A percentile compares a stretch with the other conserved stretches of the same genome.
These are phyloP conservation scores for Acrocera orbiculus DNA, from an alignment of 2,888 invertebrate genomes.

Conservation along the genomic window DNA sequence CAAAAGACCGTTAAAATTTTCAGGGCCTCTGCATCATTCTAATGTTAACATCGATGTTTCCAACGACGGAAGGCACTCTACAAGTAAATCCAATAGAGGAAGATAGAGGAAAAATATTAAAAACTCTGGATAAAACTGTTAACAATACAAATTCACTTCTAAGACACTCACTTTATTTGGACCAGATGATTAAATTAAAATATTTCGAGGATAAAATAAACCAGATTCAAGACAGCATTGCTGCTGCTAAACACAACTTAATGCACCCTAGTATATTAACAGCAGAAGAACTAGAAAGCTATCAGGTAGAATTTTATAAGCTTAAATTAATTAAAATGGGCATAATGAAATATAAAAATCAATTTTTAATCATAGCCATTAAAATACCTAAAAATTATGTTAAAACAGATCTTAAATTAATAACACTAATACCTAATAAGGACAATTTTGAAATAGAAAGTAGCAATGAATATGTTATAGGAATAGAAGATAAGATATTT, in stretches of 20 bases:
- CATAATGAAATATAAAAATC: slow-evolving; percentile 3
- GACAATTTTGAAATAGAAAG: slow-evolving; percentile 1
- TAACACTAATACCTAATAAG: slow-evolving; percentile 3
- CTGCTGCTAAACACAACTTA: slow-evolving; percentile 9
- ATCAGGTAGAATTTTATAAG: no score
- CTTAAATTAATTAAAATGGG: slow-evolving; percentile 1
- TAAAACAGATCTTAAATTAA: slow-evolving; percentile 4
- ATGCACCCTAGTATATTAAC: no score
- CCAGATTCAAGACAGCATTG: slow-evolving; percentile 9
- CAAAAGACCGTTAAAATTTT: slow-evolving; percentile 10
- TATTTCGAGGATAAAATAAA: slow-evolving; percentile 10
- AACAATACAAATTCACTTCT: slow-evolving; percentile 6
- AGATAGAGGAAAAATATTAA: slow-evolving; percentile 1
- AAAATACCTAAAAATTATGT: slow-evolving; percentile 6
- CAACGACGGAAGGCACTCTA: not conserved
- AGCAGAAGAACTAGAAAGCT: no score
- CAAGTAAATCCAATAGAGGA: slow-evolving; percentile 2
- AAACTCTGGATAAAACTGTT: not conserved
- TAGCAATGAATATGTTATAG: slow-evolving; percentile 1
- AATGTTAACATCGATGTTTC: slow-evolving; percentile 1
- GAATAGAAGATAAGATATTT: slow-evolving; percentile 1
- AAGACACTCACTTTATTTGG: slow-evolving; percentile 5
- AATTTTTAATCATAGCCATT: slow-evolving; percentile 5
- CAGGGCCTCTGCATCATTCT: slow-evolving; percentile 1
- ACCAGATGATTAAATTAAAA: slow-evolving; percentile 8